Evolutionary conservation across 2,113 vertebrate genomes (phyloP), one percentile per base, ranked within the genome.

Genomic region (Spea bombifrons): DNA sequence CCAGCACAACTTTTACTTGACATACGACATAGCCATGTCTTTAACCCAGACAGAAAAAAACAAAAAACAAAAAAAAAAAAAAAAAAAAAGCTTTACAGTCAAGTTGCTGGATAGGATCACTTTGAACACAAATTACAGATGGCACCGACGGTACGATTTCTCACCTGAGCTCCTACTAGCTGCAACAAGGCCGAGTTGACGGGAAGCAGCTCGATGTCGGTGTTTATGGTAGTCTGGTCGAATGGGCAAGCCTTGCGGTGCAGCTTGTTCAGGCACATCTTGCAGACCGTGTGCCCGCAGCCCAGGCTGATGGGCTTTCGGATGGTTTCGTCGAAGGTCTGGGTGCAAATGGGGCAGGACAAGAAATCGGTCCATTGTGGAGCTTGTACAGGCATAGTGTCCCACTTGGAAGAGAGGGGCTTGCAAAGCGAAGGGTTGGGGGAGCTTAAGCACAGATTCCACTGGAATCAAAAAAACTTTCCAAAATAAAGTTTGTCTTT

Each of bases 321-420:
- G 86, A 98, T 94, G 0, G 96, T 97, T 91, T 99, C 96, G 74
- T 99, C 97, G 73, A 99, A 99, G 73, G 96, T 99, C 90, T 98
- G 97, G 84, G 96, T 98, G 94, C 97, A 99, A 93, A 99, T 99
- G 0, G 96, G 97, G 91, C 97, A 99, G 92, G 96, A 95, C 84
- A 99, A 93, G 89, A 99, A 99, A 93, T 99, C 97, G 75, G 97
- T 99, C 97, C 97, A 99, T 91, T 99, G 97, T 91, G 97, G 97
- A 89, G 97, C 97, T 96, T 99, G 97, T 90, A 99, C 96, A 89
- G 97, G 97, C 97, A 99, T 99, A 90, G 92, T 92, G 92, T 92
- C 94, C 85, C 90, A 88, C 88, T 90, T 88, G 78, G 85, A 92
- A 90, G 66, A 74, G 61, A 80, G 71, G 78, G 66, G 78, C 87